phyloP scores from a whole-genome alignment of 2,113 vertebrate genomes.

The Acrocephalus kingi region DNA sequence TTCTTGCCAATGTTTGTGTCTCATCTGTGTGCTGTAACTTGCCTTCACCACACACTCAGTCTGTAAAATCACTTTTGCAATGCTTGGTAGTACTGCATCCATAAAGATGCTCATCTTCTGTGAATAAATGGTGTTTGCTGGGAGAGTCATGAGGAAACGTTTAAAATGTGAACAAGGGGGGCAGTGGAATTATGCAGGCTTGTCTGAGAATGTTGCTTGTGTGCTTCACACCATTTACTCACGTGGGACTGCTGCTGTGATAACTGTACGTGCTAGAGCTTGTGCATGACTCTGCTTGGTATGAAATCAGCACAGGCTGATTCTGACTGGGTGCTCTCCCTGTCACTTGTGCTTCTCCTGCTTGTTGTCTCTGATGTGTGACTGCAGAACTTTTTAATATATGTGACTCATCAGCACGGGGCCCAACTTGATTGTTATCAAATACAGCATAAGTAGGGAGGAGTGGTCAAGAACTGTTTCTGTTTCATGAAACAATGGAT shows the following conservation, averaged over 20 bases:
- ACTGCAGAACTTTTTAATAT: neutral
- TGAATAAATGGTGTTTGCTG: neutral
- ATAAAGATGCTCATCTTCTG: neutral
- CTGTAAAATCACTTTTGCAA: neutral
- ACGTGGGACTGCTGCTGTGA: fast-evolving
- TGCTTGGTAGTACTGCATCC: neutral
- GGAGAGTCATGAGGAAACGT: neutral
- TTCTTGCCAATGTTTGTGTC: neutral
- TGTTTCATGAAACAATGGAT: neutral
- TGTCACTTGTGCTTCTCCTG: neutral
- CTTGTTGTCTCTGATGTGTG: neutral
- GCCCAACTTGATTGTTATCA: neutral
- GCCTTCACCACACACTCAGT: neutral
- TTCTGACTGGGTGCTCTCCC: neutral
- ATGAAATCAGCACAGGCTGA: neutral
- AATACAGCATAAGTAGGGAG: neutral
- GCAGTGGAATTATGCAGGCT: neutral
- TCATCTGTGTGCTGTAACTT: neutral
- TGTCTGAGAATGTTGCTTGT: neutral
- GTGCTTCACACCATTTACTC: neutral
- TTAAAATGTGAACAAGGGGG: neutral
- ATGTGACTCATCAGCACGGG: neutral
- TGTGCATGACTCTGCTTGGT: neutral
- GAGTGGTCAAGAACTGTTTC: neutral
- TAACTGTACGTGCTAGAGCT: neutral